These are phyloP conservation scores for Aporrectodea caliginosa DNA, from an alignment of 1,140 invertebrate genomes.

Conservation along the genomic window DNA sequence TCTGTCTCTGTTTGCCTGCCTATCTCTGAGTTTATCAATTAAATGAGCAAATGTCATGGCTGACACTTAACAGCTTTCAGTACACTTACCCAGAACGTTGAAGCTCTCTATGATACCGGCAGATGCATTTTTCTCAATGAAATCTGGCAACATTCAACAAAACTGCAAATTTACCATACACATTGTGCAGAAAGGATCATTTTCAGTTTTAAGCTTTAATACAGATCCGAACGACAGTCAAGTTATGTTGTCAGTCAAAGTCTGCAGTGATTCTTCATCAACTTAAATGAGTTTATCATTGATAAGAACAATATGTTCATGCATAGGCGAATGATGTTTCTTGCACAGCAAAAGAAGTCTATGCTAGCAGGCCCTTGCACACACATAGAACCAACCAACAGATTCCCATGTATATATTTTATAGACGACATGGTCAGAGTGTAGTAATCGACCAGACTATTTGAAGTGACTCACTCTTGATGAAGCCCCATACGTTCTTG, in stretches of 20 bases:
- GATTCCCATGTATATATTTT: background rate
- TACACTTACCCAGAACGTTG: conserved; percentile 55
- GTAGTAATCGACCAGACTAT: background rate
- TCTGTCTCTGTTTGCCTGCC: too few relatives aligned
- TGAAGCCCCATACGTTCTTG: conserved; percentile 14
- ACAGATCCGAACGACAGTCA: background rate
- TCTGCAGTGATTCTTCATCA: background rate
- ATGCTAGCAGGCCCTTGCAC: background rate
- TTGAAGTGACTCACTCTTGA: conserved; percentile 4
- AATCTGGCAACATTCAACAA: conserved; percentile 58
- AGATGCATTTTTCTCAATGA: conserved; percentile 84
- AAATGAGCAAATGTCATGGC: background rate
- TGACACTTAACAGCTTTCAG: background rate
- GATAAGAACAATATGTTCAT: background rate
- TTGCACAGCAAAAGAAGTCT: background rate
- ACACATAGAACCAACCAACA: background rate
- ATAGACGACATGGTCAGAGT: background rate
- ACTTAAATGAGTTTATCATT: background rate
- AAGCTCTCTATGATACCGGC: conserved; percentile 74
- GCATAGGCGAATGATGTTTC: background rate
- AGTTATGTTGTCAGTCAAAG: background rate
- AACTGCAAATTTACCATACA: background rate
- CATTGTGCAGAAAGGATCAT: background rate
- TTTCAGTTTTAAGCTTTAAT: background rate
- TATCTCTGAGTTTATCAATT: background rate